phyloP scores from a whole-genome alignment of 1,140 invertebrate genomes.

The Lepidurus arcticus region DNA sequence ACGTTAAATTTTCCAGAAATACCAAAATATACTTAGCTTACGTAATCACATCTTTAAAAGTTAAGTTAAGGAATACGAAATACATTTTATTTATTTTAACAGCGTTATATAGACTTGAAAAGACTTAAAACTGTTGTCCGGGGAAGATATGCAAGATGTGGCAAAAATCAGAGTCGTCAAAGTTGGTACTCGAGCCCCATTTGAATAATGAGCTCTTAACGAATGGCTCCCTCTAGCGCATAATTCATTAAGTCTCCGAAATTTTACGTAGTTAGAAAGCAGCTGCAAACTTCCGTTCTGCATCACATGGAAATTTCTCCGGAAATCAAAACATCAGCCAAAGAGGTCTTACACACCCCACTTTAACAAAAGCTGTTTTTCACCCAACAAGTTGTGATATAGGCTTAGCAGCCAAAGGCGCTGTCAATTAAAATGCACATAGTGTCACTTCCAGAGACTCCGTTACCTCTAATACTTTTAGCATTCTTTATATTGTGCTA shows the following conservation, averaged over 20 bases:
- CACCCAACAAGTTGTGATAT: background rate
- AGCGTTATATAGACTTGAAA: no score
- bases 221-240: background rate
- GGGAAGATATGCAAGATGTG: background rate
- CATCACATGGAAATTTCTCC: background rate
- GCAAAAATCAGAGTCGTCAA: background rate
- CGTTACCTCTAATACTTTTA: no score
- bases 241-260: background rate
- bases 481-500: no score
- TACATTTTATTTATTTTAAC: no score
- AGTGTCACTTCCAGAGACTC: background rate
- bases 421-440: constrained; percentile 7
- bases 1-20: no score
- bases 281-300: background rate
- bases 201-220: background rate
- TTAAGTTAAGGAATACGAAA: no score
- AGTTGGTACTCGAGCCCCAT: background rate
- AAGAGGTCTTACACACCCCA: background rate
- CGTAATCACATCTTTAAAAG: no score
- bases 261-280: constrained; percentile 6
- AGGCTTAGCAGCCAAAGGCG: background rate
- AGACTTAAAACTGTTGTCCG: no score
- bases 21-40: no score
- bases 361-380: background rate
- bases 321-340: constrained; percentile 11